Conservation (phyloP, 2,113 vertebrate genomes). For the Tringa solitaria region DNA sequence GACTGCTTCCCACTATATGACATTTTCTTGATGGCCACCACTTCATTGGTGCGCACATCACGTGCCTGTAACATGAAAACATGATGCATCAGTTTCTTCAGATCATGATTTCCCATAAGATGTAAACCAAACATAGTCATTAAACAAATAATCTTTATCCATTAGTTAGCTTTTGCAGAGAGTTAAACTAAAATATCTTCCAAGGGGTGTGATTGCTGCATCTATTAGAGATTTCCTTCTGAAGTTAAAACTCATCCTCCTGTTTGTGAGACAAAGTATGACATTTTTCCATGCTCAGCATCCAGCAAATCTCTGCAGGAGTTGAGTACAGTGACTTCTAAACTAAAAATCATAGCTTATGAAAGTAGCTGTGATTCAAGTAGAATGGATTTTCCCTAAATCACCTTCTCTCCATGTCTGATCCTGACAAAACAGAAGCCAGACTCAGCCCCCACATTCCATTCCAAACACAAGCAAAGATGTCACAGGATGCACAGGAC, state of each 20-base stretch:
- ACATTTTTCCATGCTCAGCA: not conserved
- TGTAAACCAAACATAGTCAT: not conserved
- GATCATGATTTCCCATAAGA: not conserved
- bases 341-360: not conserved
- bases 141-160: not conserved
- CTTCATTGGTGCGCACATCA: constrained; percentile 95
- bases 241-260: not conserved
- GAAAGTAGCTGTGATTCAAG: not conserved
- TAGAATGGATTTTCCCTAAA: not conserved
- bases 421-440: not conserved
- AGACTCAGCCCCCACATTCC: not conserved
- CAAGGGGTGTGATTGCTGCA: not conserved
- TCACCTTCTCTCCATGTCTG: not conserved
- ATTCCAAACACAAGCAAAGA: not conserved
- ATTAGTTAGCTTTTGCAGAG: not conserved
- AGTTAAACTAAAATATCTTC: not conserved
- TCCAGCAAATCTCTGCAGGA: not conserved
- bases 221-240: not conserved
- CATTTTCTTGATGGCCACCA: constrained; percentile 99
- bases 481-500: not conserved
- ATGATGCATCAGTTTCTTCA: not conserved
- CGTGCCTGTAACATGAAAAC: constrained; percentile 80
- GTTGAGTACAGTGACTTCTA: not conserved
- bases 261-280: not conserved
- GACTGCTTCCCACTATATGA: constrained; percentile 98